Evolutionary conservation across 1,140 invertebrate genomes (phyloP).

Genomic region (Bombus picipes): DNA sequence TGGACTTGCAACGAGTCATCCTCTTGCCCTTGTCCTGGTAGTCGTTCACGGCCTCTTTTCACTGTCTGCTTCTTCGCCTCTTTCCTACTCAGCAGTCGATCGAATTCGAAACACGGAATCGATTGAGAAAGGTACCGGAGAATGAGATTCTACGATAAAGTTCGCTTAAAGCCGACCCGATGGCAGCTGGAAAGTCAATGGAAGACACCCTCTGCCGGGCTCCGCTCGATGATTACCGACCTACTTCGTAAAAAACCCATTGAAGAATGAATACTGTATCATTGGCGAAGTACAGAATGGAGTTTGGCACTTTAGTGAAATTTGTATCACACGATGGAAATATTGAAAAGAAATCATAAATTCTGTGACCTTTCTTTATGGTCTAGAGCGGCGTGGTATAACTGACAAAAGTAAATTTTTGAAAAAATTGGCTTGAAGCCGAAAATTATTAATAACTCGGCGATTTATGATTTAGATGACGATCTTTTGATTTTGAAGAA

Average conservation of each 20-base stretch:
- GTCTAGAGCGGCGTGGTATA: background rate
- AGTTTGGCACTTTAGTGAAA: background rate
- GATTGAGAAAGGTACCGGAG: conserved; percentile 1
- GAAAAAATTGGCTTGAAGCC: no score
- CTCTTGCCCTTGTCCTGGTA: background rate
- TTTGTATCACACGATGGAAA: no score
- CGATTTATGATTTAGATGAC: no score
- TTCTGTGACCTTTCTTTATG: background rate
- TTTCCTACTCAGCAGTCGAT: conserved; percentile 1
- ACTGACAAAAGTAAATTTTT: no score
- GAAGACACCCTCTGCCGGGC: background rate
- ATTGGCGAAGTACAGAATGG: background rate
- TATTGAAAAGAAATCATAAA: background rate
- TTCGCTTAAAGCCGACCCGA: background rate
- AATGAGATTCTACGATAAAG: conserved; percentile 38
- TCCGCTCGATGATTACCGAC: background rate
- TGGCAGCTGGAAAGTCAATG: background rate
- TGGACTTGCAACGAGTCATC: conserved; percentile 75
- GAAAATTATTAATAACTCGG: no score
- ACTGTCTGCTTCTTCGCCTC: background rate
- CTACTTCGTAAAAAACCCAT: background rate
- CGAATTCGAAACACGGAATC: background rate
- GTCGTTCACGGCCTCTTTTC: background rate
- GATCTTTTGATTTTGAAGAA: no score
- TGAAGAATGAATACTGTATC: background rate